Conservation (phyloP, 2,888 invertebrate genomes). For the Pseudolycoriella hygida region DNA sequence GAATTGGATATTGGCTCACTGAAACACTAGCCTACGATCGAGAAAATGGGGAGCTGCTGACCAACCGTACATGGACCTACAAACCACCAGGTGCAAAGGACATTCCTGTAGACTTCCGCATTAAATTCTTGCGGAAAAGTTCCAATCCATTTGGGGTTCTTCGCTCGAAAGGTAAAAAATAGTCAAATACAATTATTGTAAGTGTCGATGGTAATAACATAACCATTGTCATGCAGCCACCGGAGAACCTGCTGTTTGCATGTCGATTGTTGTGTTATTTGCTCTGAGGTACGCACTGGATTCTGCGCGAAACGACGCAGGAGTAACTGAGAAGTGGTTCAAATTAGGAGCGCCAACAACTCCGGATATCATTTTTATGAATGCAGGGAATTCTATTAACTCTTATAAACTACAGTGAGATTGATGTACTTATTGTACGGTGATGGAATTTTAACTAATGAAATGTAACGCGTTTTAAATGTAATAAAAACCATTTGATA, state of each 20-base stretch:
- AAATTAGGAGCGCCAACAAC: slow-evolving; percentile 21
- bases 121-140: slow-evolving; percentile 33
- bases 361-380: slow-evolving; percentile 16
- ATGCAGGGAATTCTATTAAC: slow-evolving; percentile 1
- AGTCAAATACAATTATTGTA: too few relatives aligned
- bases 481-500: too few relatives aligned
- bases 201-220: neutral
- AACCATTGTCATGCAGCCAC: slow-evolving; percentile 30
- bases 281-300: slow-evolving; percentile 52
- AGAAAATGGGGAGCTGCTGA: slow-evolving; percentile 34
- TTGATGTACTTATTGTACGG: too few relatives aligned
- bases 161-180: slow-evolving; percentile 33
- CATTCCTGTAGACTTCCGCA: slow-evolving; percentile 38
- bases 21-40: slow-evolving; percentile 37
- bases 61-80: slow-evolving; percentile 44
- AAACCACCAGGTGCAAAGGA: slow-evolving; percentile 39
- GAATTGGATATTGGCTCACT: slow-evolving; percentile 36
- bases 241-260: slow-evolving; percentile 44
- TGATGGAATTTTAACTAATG: too few relatives aligned
- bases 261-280: slow-evolving; percentile 36
- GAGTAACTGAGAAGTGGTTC: slow-evolving; percentile 31
- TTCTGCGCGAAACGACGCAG: slow-evolving; percentile 46
- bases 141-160: slow-evolving; percentile 34
- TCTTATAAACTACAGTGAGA: too few relatives aligned
- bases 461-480: too few relatives aligned